Base-by-base conservation (phyloP, 2,888 invertebrate genomes). In the Arge pagana region DNA sequence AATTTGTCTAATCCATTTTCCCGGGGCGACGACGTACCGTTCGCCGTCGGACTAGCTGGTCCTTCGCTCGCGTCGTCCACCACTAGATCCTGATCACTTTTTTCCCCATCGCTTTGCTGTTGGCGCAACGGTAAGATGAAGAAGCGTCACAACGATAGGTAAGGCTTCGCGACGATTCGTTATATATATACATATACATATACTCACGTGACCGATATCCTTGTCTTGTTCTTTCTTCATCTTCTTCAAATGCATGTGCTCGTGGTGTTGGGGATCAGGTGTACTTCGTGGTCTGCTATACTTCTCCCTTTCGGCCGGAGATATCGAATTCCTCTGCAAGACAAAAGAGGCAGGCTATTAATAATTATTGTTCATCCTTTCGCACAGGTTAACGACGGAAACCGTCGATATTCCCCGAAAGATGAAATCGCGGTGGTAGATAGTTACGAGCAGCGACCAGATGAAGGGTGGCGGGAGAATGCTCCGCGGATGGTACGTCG, bases 11-110 rank as follows among this genome's bases (percentile, higher is more conserved):
- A 83, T 42, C 91, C 92, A 72, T 93, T 93, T 72, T 93, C 93
- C 59, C 91, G 77, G 0, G 93, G 91, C n/a, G 93, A 92, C 2
- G 91, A 85, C n/a, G 93, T 91, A 11, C 93, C 92, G 66, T 89
- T 90, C 65, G 90, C 75, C 6, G 76, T 86, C 1, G 92, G 90
- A 43, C 92, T 91, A 45, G 88, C 85, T 5, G 91, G 91, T 70
- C 93, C 93, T 79, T 95, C 94, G 62, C 92, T 93, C 45, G 93
- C 93, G 68, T 93, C 96, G 77, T 96, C 96, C 19, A 96, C 96
- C 56, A 96, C 96, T 65, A 96, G 79, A 73, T 96, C 95, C 80
- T 93, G 90, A 72, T 94, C 93, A 71, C 88, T 89, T 75, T 91
- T 91, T 72, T 90, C 90, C 50, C 88, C 90, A 74, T 90, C 90